phyloP scores from a whole-genome alignment of 2,797 vertebrate species.

The Macroramphosus scolopax region DNA sequence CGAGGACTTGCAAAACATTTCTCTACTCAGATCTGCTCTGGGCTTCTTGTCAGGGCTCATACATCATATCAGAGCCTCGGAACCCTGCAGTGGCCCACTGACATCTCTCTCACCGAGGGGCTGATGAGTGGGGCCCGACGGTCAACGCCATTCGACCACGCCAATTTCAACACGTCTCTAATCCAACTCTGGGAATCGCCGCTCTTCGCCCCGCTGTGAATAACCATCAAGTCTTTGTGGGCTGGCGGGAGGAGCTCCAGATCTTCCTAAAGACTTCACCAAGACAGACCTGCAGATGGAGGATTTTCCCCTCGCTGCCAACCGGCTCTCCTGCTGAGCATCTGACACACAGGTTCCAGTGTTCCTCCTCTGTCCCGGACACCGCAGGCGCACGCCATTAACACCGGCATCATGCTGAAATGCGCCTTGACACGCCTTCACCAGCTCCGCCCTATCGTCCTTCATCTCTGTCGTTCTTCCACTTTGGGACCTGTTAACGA shows the following conservation, averaged over 20 bases:
- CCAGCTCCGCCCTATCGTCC: conserved; percentile 18
- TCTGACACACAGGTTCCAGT: conserved; percentile 68
- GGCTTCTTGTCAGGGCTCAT: conserved; percentile 46
- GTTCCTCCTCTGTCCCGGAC: conserved; percentile 55
- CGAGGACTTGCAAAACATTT: conserved; percentile 35
- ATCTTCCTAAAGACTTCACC: conserved; percentile 19
- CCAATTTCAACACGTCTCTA: conserved; percentile 71
- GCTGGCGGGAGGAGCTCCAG: conserved; percentile 31
- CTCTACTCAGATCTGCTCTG: conserved; percentile 45
- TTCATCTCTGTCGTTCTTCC: conserved; percentile 43
- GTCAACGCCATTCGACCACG: conserved; percentile 39
- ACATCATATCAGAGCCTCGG: conserved; percentile 58
- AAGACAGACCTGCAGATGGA: conserved; percentile 33
- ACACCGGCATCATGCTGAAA: conserved; percentile 68
- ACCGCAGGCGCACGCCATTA: conserved; percentile 67
- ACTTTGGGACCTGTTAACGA: conserved; percentile 63
- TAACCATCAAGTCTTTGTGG: conserved; percentile 66
- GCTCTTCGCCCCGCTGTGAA: conserved; percentile 38
- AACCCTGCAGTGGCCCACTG: conserved; percentile 54
- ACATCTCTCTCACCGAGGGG: conserved; percentile 56
- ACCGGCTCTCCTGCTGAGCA: conserved; percentile 36
- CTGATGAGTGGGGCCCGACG: conserved; percentile 37
- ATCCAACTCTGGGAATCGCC: conserved; percentile 39
- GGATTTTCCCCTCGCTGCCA: conserved; percentile 27
- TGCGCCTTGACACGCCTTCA: conserved; percentile 43